Percentiles rank a stretch among this genome's conserved stretches.
Conservation (phyloP, 2,888 invertebrate genomes). For the Pterobdella sp. region DNA sequence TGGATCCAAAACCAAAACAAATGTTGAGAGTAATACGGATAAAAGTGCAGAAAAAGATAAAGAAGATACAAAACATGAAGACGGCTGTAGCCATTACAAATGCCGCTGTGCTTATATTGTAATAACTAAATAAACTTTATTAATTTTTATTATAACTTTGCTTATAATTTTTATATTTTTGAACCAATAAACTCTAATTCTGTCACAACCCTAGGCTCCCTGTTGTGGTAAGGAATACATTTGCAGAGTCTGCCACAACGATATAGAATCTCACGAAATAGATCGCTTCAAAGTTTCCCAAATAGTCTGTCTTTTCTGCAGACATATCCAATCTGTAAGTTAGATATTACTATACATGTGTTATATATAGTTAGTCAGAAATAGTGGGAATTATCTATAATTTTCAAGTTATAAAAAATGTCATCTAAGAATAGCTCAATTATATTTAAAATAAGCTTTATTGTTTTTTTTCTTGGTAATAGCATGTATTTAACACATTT, state of each 20-base stretch:
- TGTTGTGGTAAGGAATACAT: slow-evolving; percentile 80
- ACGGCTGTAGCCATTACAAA: slow-evolving; percentile 31
- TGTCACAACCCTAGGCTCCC: slow-evolving; percentile 63
- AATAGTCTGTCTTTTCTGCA: slow-evolving; percentile 73
- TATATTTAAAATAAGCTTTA: not conserved
- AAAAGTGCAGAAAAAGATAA: not conserved
- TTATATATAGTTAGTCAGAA: not conserved
- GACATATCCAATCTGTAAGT: slow-evolving; percentile 60
- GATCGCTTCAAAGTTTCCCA: slow-evolving; percentile 74
- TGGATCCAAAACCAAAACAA: not conserved
- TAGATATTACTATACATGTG: not conserved
- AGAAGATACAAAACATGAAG: slow-evolving; percentile 13
- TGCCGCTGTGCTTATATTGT: slow-evolving; percentile 32
- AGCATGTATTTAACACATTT: not conserved
- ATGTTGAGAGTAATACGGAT: not conserved
- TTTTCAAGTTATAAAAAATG: not conserved
- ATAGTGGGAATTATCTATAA: not conserved
- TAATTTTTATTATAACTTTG: not conserved
- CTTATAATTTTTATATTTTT: not conserved
- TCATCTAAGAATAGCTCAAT: not conserved
- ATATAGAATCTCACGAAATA: slow-evolving; percentile 72
- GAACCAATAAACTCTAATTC: not conserved
- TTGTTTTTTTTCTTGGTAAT: not conserved
- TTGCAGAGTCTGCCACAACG: slow-evolving; percentile 83
- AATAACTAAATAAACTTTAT: not conserved